Evolutionary conservation across 2,113 vertebrate species (phyloP).

Genomic region (Lasiurus borealis): DNA sequence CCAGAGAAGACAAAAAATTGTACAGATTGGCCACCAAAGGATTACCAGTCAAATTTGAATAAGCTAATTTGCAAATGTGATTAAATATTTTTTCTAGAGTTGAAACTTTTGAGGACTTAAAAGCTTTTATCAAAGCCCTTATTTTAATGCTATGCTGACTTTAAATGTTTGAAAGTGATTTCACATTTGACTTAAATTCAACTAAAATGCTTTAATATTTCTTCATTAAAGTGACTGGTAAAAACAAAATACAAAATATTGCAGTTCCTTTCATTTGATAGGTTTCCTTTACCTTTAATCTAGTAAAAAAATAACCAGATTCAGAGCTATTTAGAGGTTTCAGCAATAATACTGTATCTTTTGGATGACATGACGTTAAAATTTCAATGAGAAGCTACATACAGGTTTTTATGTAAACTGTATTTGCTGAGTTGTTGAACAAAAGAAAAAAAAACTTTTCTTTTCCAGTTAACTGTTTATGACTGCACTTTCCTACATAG

Average conservation of each 20-base stretch:
- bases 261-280: background rate
- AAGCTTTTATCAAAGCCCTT: background rate
- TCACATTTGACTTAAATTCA: conserved; percentile 39
- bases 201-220: conserved; percentile 23
- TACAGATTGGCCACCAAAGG: background rate
- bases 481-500: background rate
- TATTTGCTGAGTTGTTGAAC: conserved; percentile 39
- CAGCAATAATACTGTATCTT: background rate
- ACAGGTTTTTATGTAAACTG: background rate
- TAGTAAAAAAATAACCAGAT: conserved; percentile 36
- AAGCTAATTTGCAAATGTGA: conserved; percentile 10
- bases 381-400: background rate
- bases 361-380: conserved; percentile 28
- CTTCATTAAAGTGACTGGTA: background rate
- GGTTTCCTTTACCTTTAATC: conserved; percentile 7
- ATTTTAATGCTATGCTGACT: conserved; percentile 35
- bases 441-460: background rate
- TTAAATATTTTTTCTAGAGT: conserved; percentile 8
- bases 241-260: conserved; percentile 53
- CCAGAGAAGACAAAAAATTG: background rate
- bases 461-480: background rate
- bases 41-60: background rate
- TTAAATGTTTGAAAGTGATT: conserved; percentile 40
- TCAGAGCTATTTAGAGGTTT: background rate
- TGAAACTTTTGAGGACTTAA: conserved; percentile 25